Evolutionary conservation across 2,888 invertebrate genomes (phyloP).

Genomic region (Girardia tigrina): DNA sequence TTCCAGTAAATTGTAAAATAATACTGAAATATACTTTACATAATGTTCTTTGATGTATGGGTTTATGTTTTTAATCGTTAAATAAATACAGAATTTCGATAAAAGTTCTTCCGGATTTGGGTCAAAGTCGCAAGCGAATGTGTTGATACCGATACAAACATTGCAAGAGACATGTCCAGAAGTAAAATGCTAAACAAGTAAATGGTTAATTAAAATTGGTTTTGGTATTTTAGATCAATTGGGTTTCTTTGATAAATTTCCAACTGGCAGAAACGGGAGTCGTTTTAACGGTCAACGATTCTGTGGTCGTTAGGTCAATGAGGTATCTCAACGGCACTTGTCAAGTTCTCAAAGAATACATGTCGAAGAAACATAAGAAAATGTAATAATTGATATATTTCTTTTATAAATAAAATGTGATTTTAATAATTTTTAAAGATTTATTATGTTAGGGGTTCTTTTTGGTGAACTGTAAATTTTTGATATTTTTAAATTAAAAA

Average conservation of each 20-base stretch:
- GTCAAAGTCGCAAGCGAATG: neutral
- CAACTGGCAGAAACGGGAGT: neutral
- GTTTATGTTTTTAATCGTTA: too few species aligned
- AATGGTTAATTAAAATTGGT: neutral
- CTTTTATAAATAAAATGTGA: too few species aligned
- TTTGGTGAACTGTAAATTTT: too few species aligned
- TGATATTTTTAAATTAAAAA: too few species aligned
- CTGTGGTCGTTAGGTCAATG: neutral
- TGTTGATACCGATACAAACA: neutral
- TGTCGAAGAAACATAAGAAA: neutral
- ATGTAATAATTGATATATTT: too few species aligned
- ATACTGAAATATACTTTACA: too few species aligned
- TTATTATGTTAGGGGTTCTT: too few species aligned
- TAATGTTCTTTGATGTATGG: too few species aligned
- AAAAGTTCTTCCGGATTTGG: neutral
- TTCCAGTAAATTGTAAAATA: too few species aligned
- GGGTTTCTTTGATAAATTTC: neutral
- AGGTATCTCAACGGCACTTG: neutral
- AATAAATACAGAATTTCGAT: neutral
- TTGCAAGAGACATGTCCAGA: neutral
- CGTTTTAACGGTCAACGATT: neutral
- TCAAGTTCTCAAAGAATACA: neutral
- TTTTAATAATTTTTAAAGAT: too few species aligned
- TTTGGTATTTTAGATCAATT: neutral
- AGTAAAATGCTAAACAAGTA: neutral